Evolutionary conservation across 2,888 invertebrate species (phyloP), one percentile per base, ranked within the genome.

Genomic region (Heterodera filipjevi): DNA sequence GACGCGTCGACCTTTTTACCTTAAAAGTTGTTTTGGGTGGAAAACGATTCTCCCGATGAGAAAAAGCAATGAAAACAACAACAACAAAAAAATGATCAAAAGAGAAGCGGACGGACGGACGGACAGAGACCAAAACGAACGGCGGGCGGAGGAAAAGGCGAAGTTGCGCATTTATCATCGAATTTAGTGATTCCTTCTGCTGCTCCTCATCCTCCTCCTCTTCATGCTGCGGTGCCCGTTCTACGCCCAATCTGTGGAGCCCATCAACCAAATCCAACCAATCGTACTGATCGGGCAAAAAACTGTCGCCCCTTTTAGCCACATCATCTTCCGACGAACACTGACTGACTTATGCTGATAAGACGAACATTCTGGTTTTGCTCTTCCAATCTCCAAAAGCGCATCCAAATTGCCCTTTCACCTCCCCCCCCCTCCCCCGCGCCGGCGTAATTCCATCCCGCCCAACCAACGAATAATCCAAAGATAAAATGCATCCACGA

Each of bases 401-500:
- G n/a, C 27, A 27, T 59, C 59, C 59, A 59, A 59, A 59, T n/a
- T 59, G 59, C 59, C 59, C 59, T 59, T 59, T 59, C 59, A 59
- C 59, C 59, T 8, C 16, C 53, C 53, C 53, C 53, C 53, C 53
- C 14, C 0, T 5, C n/a, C n/a, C n/a, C n/a, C n/a, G n/a, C n/a
- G n/a, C n/a, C 39, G 39, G 39, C 39, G 39, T 39, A 39, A 39
- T 39, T 16, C 53, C 22, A 1, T 0, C 53, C 53, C 53, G n/a
- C n/a, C n/a, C n/a, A 3, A 1, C n/a, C 27, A 22, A n/a, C n/a
- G 2, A 59, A 27, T n/a, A 59, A n/a, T 59, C 59, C 59, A 59
- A 59, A 59, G 3, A 14, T 49, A 12, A 49, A 16, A 19, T 49
- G 3, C 49, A 3, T 49, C 14, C 49, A 49, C 3, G 16, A 49